Evolutionary conservation across 1,140 invertebrate genomes (phyloP), one percentile per base, ranked within the genome.

Genomic region (Chironomus tepperi): DNA sequence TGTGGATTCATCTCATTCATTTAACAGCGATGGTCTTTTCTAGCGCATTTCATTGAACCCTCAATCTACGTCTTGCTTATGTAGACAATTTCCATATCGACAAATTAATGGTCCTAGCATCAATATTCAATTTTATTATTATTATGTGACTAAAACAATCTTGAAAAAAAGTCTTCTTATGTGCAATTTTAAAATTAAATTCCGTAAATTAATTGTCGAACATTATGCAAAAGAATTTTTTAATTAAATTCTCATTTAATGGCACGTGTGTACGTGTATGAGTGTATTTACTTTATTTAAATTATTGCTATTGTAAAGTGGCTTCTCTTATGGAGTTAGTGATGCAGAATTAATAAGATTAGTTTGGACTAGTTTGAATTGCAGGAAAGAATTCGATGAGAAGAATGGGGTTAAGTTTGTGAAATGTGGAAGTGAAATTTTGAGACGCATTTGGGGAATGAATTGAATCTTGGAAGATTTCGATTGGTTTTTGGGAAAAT

Each of bases 61-160:
- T 9, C 43, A 10, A 34, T 34, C 24, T 34, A 34, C 24, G 24
- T 34, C 24, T 34, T 34, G 24, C 43, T 67, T 16, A 18, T 18
- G 65, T 18, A 18, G 65, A 70, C 8, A 18, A 19, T 70, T 19
- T 70, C 5, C 18, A 19, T 19, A 5, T 15, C 65, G 16, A 3
- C 65, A 70, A 70, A 70, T 70, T 70, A 70, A 70, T 70, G 65
- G 7, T 18, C 6, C 18, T 70, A 70, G 7, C 65, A 70, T 70
- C 65, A 70, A 70, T 70, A 70, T 70, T 70, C 65, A 70, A 70
- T 70, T 70, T 70, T 18, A 19, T 34, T 34, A 34, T 34, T 34
- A 34, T 34, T 34, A 34, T 34, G 24, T 34, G 9, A 57, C 12
- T 12, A 57, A 12, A 12, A 15, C 12, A n/a, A n/a, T n/a, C n/a